Evolutionary conservation across 2,888 invertebrate species (phyloP).

Genomic region (Aelia acuminata): DNA sequence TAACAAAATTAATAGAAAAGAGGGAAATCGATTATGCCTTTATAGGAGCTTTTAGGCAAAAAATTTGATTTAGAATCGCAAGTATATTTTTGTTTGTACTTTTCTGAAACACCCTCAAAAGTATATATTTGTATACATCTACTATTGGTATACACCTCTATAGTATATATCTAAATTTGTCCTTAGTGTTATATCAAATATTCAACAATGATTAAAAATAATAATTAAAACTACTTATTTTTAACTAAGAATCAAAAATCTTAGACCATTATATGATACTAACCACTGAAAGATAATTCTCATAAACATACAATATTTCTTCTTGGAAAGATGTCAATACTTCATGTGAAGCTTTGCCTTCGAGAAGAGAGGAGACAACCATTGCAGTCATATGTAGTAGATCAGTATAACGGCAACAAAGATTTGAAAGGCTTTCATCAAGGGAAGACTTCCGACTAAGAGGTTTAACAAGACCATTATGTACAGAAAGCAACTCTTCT

Average conservation of each 20-base stretch:
- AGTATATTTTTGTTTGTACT: too few relatives aligned
- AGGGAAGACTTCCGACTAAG: conserved; percentile 67
- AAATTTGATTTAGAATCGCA: too few relatives aligned
- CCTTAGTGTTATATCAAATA: too few relatives aligned
- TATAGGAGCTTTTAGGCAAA: too few relatives aligned
- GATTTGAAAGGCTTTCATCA: conserved; percentile 64
- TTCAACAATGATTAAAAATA: neutral
- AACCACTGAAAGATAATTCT: conserved; percentile 66
- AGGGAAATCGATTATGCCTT: too few relatives aligned
- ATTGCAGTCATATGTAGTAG: conserved; percentile 65
- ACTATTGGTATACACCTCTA: too few relatives aligned
- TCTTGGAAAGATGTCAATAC: conserved; percentile 61
- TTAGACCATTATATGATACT: conserved; percentile 2
- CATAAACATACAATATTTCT: conserved; percentile 63
- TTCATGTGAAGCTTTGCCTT: conserved; percentile 62
- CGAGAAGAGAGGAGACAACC: conserved; percentile 62
- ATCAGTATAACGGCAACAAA: conserved; percentile 65
- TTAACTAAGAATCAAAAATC: neutral
- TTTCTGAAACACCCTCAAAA: too few relatives aligned
- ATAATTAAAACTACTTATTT: neutral
- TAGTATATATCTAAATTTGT: too few relatives aligned
- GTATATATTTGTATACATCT: too few relatives aligned
- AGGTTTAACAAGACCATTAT: conserved; percentile 73
- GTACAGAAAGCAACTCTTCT: conserved; percentile 78
- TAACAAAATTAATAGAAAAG: too few relatives aligned